These are phyloP conservation scores for Maniola hyperantus DNA, from an alignment of 2,888 invertebrate species.

Conservation along the genomic window DNA sequence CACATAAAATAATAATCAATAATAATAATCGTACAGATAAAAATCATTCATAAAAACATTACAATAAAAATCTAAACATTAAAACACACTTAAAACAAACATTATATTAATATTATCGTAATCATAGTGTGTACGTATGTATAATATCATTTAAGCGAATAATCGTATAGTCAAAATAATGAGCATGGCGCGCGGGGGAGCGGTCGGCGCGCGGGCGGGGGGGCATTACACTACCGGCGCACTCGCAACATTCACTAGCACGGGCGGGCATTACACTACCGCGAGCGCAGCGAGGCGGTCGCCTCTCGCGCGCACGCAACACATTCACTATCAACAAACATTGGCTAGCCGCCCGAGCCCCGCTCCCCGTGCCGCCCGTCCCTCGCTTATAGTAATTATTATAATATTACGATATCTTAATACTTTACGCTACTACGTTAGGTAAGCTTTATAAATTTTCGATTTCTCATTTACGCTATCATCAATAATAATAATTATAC, in stretches of 20 bases:
- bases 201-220: conserved; percentile 43
- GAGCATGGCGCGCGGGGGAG: conserved; percentile 75
- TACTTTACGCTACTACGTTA: conserved; percentile 82
- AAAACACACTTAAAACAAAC: conserved; percentile 83
- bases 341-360: conserved; percentile 51
- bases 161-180: conserved; percentile 82
- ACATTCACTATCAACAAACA: conserved; percentile 55
- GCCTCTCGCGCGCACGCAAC: conserved; percentile 34
- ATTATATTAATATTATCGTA: conserved; percentile 83
- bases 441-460: conserved; percentile 83
- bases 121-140: conserved; percentile 82
- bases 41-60: conserved; percentile 83
- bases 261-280: background rate
- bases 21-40: conserved; percentile 83
- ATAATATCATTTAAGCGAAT: conserved; percentile 82
- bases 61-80: conserved; percentile 83
- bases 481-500: conserved; percentile 82
- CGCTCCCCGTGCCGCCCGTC: conserved; percentile 70
- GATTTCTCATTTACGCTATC: conserved; percentile 80
- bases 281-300: conserved; percentile 33
- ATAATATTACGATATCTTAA: conserved; percentile 80
- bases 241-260: conserved; percentile 22
- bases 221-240: conserved; percentile 41
- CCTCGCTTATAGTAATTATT: conserved; percentile 55
- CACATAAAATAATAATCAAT: conserved; percentile 83